These are phyloP conservation scores for Leptinotarsa lineolata DNA, from an alignment of 1,140 invertebrate genomes.

Conservation along the genomic window DNA sequence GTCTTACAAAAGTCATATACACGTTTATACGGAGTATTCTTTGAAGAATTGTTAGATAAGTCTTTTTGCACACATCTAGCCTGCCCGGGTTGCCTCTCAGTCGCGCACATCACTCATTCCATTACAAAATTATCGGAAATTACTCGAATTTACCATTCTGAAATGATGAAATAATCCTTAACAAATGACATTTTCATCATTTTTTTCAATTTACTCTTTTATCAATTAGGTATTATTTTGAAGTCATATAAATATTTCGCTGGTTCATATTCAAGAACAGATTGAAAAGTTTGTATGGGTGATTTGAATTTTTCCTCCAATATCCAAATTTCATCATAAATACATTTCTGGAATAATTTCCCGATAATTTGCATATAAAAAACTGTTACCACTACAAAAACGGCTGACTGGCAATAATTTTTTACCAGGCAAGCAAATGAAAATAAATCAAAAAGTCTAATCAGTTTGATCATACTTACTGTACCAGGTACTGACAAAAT, in stretches of 20 bases:
- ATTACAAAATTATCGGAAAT: conserved; percentile 37
- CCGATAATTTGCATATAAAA: conserved; percentile 37
- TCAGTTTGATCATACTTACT: conserved; percentile 44
- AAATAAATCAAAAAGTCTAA: conserved; percentile 44
- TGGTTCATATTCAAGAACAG: too few species aligned
- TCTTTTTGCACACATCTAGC: conserved; percentile 53
- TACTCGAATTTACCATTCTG: conserved; percentile 24
- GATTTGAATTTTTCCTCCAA: too few species aligned
- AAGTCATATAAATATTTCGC: too few species aligned
- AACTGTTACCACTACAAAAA: conserved; percentile 50
- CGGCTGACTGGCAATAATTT: conserved; percentile 45
- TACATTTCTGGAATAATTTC: not conserved
- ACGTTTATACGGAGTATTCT: conserved; percentile 18
- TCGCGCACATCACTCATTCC: conserved; percentile 51
- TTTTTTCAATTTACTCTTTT: too few species aligned
- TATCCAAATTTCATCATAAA: too few species aligned
- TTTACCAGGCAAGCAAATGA: conserved; percentile 49
- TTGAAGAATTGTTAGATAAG: conserved; percentile 28
- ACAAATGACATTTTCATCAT: not conserved
- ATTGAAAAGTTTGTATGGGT: too few species aligned
- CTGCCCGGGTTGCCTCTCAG: conserved; percentile 58
- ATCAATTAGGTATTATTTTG: too few species aligned
- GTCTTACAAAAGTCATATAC: conserved; percentile 4
- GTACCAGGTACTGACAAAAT: not conserved
- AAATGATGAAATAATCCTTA: not conserved